Conservation (phyloP, 2,888 invertebrate species). For the Scaptodrosophila latifasciaeformis region DNA sequence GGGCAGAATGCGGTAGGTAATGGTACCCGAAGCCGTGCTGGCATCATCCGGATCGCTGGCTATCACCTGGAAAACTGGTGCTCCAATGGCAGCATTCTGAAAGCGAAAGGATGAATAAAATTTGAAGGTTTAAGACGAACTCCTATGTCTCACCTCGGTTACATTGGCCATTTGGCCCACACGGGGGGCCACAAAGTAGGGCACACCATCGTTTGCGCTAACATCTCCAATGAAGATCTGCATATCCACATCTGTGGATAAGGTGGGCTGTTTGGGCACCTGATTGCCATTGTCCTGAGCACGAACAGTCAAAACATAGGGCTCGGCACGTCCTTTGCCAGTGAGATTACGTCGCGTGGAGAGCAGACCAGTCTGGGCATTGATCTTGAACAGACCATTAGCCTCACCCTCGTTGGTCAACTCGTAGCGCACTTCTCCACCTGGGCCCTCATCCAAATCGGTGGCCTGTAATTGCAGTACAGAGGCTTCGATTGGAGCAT, state of each 20-base stretch:
- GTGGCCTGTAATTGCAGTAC: slow-evolving; percentile 82
- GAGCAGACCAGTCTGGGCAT: slow-evolving; percentile 81
- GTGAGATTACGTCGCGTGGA: slow-evolving; percentile 81
- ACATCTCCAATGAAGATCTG: slow-evolving; percentile 85
- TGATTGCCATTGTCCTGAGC: slow-evolving; percentile 83
- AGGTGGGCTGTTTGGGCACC: slow-evolving; percentile 74
- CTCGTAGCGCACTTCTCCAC: slow-evolving; percentile 83
- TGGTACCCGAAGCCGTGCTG: slow-evolving; percentile 83
- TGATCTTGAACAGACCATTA: slow-evolving; percentile 82
- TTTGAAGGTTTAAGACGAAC: background rate
- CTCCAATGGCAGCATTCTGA: slow-evolving; percentile 83
- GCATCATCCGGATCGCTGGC: slow-evolving; percentile 88
- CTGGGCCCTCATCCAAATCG: slow-evolving; percentile 85
- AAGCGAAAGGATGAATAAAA: slow-evolving; percentile 19
- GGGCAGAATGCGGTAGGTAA: slow-evolving; percentile 83
- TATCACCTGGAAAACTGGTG: slow-evolving; percentile 84
- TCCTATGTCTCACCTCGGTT: slow-evolving; percentile 81
- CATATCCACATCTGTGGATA: slow-evolving; percentile 80
- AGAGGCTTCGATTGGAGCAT: slow-evolving; percentile 80
- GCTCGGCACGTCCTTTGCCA: slow-evolving; percentile 84
- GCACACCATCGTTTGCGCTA: slow-evolving; percentile 87
- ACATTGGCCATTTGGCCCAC: slow-evolving; percentile 82
- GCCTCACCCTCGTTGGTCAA: slow-evolving; percentile 84
- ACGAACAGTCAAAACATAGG: slow-evolving; percentile 81
- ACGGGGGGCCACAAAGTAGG: slow-evolving; percentile 83